Evolutionary conservation across 2,888 invertebrate species (phyloP), one percentile per base, ranked within the genome.

Genomic region (Stenolophus ochropezus): DNA sequence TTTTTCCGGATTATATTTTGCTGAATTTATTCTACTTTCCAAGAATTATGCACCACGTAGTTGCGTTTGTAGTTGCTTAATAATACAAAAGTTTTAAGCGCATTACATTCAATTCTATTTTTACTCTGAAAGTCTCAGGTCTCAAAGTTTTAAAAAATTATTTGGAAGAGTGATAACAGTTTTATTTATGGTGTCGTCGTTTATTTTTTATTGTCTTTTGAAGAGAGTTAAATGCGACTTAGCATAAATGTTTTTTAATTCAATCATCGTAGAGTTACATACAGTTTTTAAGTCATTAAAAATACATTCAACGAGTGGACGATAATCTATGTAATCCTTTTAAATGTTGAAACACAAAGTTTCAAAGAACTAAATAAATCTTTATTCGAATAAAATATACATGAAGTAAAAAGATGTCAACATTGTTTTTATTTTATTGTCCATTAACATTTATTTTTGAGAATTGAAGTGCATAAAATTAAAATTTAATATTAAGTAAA

Each of bases 161-260:
- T 51, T 51, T 51, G 51, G 4, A 51, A 51, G 14, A 42, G 33
- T 11, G 51, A 51, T 51, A 51, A 51, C 18, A 2, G 16, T 16
- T 51, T 51, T 16, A 16, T 51, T 51, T 51, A 51, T 51, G 5
- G 14, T 51, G 14, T 51, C 14, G n/a, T 11, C 25, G 25, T 61
- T 61, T 61, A 61, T 61, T 5, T 23, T 61, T 61, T 25, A 61
- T 61, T 14, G 23, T 25, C 11, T 61, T 53, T 61, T 61, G 25
- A 27, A 61, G 23, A 61, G 61, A 61, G 25, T 61, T 14, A 61
- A 61, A 61, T 25, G 21, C 25, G 25, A 61, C 61, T 61, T 61
- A 61, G 25, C 61, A 61, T 61, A 61, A 61, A 61, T 61, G 61
- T 61, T 61, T 61, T 61, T 61, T 61, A 61, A 61, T 61, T 25